Percentiles rank a stretch among this genome's conserved stretches.
phyloP scores from a whole-genome alignment of 2,113 vertebrate genomes.

The Brienomyrus longianalis region DNA sequence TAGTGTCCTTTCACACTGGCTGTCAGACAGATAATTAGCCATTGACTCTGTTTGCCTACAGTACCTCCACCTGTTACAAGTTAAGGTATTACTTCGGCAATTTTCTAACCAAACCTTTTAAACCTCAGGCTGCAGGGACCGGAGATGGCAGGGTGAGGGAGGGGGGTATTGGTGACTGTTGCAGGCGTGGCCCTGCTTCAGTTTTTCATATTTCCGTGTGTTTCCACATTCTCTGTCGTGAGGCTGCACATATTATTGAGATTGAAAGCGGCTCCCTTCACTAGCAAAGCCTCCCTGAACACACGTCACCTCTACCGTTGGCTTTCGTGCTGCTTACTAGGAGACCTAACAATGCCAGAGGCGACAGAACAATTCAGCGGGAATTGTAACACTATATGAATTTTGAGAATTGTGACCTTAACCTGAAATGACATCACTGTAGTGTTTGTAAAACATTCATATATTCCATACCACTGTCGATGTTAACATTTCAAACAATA shows the following conservation, averaged over 20 bases:
- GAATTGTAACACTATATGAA: not conserved
- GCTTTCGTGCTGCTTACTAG: not conserved
- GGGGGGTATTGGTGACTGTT: not conserved
- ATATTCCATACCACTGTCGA: not conserved
- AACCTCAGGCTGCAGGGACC: too few species aligned
- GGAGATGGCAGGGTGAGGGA: not conserved
- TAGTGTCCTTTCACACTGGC: not conserved
- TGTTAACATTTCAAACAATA: not conserved
- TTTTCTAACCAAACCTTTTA: not conserved
- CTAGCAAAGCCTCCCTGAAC: not conserved
- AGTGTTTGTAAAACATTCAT: not conserved
- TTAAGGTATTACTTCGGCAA: not conserved
- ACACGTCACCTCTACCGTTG: not conserved
- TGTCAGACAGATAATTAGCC: conserved; percentile 1
- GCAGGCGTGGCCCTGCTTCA: not conserved
- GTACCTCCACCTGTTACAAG: conserved; percentile 4
- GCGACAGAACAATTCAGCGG: not conserved
- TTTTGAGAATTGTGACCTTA: not conserved
- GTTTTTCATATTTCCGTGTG: not conserved
- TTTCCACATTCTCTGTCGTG: not conserved
- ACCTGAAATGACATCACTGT: not conserved
- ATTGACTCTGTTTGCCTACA: not conserved
- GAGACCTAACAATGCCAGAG: not conserved
- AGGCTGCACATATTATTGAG: not conserved
- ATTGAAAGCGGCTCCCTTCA: not conserved